Conservation (phyloP, 2,888 invertebrate species). For the Leucophora obtusa region DNA sequence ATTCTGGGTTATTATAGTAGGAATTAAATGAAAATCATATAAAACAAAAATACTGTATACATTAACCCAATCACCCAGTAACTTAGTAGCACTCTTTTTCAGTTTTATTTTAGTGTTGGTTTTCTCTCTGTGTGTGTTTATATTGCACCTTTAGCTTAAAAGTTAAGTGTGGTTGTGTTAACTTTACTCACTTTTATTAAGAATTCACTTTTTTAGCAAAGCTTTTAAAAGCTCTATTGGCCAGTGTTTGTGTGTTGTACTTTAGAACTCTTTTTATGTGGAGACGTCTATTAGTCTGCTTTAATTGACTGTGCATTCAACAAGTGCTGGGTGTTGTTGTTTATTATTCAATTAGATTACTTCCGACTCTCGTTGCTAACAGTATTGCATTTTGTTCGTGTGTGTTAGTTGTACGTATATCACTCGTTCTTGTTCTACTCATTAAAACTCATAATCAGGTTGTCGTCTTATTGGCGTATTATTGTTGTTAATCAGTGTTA, state of each 20-base stretch:
- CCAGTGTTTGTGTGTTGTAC: not conserved
- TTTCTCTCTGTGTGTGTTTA: slow-evolving; percentile 5
- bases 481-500: slow-evolving; percentile 3
- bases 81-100: slow-evolving; percentile 25
- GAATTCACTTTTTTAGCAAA: slow-evolving; percentile 31
- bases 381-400: slow-evolving; percentile 32
- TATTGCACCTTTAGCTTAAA: slow-evolving; percentile 6
- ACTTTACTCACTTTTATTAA: slow-evolving; percentile 36
- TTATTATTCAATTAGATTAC: slow-evolving; percentile 48
- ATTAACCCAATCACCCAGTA: slow-evolving; percentile 56
- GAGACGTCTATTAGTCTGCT: not conserved
- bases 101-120: not conserved
- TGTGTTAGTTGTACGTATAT: not conserved
- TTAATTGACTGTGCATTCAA: slow-evolving; percentile 44
- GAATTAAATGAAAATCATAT: not conserved
- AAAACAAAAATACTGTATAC: not conserved
- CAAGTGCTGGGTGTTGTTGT: slow-evolving; percentile 56
- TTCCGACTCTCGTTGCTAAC: slow-evolving; percentile 55
- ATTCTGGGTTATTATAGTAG: slow-evolving; percentile 4
- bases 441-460: slow-evolving; percentile 5
- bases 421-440: not conserved
- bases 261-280: slow-evolving; percentile 10
- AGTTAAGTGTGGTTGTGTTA: not conserved
- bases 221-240: slow-evolving; percentile 37
- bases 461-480: not conserved